phyloP scores from a whole-genome alignment of 2,113 vertebrate genomes.

The Perccottus glenii region DNA sequence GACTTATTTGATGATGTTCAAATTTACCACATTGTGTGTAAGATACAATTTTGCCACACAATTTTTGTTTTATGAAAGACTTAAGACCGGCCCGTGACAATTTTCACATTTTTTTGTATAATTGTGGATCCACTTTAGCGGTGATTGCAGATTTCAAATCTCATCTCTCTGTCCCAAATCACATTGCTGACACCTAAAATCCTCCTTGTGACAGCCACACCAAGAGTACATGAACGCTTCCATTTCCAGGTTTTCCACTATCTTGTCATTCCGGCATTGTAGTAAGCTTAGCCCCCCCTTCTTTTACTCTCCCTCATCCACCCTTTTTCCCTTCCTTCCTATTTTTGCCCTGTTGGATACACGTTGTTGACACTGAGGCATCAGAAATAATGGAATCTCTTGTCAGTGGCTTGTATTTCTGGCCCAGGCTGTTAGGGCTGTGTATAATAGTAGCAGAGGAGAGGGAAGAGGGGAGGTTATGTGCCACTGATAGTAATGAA shows the following conservation, averaged over 20 bases:
- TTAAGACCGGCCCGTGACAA: slow-evolving; percentile 1
- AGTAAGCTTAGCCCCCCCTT: slow-evolving; percentile 62
- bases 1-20: too few species aligned
- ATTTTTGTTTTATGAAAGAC: slow-evolving; percentile 16
- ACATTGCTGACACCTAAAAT: slow-evolving; percentile 48
- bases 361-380: slow-evolving; percentile 75
- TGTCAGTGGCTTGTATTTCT: slow-evolving; percentile 75
- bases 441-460: slow-evolving; percentile 72
- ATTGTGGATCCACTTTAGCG: slow-evolving; percentile 24
- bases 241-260: slow-evolving; percentile 61
- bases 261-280: slow-evolving; percentile 69
- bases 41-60: slow-evolving; percentile 11
- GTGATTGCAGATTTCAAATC: slow-evolving; percentile 18
- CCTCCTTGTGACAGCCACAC: slow-evolving; percentile 37
- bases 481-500: slow-evolving; percentile 82
- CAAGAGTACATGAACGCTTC: slow-evolving; percentile 50
- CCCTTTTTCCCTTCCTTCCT: slow-evolving; percentile 49
- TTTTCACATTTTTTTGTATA: slow-evolving; percentile 45
- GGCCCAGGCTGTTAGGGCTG: slow-evolving; percentile 68
- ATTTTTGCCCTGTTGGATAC: slow-evolving; percentile 65
- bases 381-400: slow-evolving; percentile 78
- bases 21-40: background rate
- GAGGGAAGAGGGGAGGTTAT: slow-evolving; percentile 71
- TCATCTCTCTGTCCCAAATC: slow-evolving; percentile 15
- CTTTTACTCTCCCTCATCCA: slow-evolving; percentile 51